phyloP scores from a whole-genome alignment of 2,797 vertebrate species.

The Sebastes ruberrimus region DNA sequence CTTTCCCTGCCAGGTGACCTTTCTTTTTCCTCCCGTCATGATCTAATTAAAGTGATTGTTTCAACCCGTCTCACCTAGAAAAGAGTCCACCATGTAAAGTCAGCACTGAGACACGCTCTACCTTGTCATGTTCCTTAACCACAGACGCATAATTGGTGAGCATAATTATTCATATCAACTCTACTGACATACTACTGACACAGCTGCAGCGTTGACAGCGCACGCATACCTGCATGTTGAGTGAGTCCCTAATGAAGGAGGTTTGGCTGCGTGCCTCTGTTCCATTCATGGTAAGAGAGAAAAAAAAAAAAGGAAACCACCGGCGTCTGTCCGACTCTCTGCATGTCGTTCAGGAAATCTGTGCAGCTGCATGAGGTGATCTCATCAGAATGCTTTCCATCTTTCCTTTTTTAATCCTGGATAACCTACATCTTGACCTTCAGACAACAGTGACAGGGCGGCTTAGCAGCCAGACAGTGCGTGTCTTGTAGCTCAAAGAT shows the following conservation, averaged over 20 bases:
- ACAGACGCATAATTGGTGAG: constrained; percentile 38
- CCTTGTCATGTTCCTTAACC: constrained; percentile 36
- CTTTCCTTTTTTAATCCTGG: constrained; percentile 21
- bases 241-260: constrained; percentile 7
- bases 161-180: constrained; percentile 44
- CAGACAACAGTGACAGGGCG: not conserved
- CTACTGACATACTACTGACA: constrained; percentile 1
- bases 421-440: constrained; percentile 3
- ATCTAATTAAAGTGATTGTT: constrained; percentile 67
- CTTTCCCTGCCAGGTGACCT: constrained; percentile 39
- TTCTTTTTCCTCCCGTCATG: constrained; percentile 2
- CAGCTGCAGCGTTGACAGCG: constrained; percentile 11
- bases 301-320: constrained; percentile 17
- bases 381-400: constrained; percentile 19
- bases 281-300: constrained; percentile 12
- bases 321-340: not conserved
- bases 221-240: constrained; percentile 37
- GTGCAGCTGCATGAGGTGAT: constrained; percentile 34
- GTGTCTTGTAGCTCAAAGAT: not conserved
- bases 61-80: constrained; percentile 48
- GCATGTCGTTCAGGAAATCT: constrained; percentile 23
- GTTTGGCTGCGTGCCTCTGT: constrained; percentile 28
- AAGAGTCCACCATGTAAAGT: constrained; percentile 16
- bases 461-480: not conserved
- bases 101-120: constrained; percentile 20